Evolutionary conservation across 2,113 vertebrate genomes (phyloP).

Genomic region (Archilochus colubris): DNA sequence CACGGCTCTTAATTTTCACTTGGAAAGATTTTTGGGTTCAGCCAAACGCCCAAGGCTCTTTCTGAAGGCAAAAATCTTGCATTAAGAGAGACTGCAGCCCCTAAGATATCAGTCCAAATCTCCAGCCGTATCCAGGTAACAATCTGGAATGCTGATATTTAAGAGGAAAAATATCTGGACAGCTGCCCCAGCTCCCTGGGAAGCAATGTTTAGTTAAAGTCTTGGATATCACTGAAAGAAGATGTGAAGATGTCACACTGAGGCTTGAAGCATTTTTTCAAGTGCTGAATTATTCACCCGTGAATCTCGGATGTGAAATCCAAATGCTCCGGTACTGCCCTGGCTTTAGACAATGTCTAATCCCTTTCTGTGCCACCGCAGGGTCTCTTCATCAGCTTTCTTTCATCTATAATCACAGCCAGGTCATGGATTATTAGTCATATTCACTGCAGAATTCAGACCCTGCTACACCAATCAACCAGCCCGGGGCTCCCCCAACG

Average conservation of each 20-base stretch:
- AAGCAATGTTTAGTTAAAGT: slow-evolving; percentile 67
- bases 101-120: slow-evolving; percentile 20
- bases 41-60: background rate
- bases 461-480: slow-evolving; percentile 18
- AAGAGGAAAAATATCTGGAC: slow-evolving; percentile 58
- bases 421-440: slow-evolving; percentile 56
- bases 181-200: slow-evolving; percentile 62
- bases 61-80: background rate
- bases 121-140: slow-evolving; percentile 53
- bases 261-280: slow-evolving; percentile 41
- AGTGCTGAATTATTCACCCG: slow-evolving; percentile 64
- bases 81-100: background rate
- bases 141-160: slow-evolving; percentile 60
- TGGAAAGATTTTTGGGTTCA: background rate
- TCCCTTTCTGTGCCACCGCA: slow-evolving; percentile 50
- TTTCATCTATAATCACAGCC: slow-evolving; percentile 63
- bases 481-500: background rate
- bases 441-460: slow-evolving; percentile 44
- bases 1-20: background rate
- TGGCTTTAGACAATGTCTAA: slow-evolving; percentile 64
- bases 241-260: slow-evolving; percentile 60
- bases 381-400: slow-evolving; percentile 56
- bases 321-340: slow-evolving; percentile 49
- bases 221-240: slow-evolving; percentile 62
- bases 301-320: slow-evolving; percentile 62